Evolutionary conservation across 2,888 invertebrate species (phyloP).

Genomic region (Papilio demoleus): DNA sequence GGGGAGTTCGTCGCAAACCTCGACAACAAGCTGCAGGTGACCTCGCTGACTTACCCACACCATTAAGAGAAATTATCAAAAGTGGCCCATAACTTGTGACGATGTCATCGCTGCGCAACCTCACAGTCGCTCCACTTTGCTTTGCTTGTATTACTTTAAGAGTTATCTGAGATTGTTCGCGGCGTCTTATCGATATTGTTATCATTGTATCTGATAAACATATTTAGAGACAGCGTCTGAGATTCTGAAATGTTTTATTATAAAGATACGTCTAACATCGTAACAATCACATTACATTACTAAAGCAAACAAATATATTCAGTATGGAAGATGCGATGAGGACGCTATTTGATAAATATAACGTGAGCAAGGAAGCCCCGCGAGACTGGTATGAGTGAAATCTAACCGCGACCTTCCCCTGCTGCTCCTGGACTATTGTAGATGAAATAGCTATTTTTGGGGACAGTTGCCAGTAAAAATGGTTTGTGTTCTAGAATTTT

Average conservation of each 20-base stretch:
- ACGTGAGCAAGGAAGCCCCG: background rate
- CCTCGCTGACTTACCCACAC: no score
- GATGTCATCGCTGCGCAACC: background rate
- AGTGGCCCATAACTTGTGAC: background rate
- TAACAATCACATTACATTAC: background rate
- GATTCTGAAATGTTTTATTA: background rate
- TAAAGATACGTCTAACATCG: background rate
- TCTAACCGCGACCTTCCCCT: background rate
- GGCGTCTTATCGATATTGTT: background rate
- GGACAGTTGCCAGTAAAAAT: background rate
- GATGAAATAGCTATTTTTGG: background rate
- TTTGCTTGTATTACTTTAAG: background rate
- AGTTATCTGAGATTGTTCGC: background rate
- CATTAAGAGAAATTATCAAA: no score
- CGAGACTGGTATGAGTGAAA: background rate
- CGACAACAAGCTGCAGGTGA: slow-evolving; percentile 86
- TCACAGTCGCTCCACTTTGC: background rate
- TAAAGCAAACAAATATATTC: background rate
- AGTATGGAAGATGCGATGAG: background rate
- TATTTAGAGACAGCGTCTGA: background rate
- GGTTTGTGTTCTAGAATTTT: slow-evolving; percentile 82
- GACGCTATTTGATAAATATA: background rate
- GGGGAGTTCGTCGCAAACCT: slow-evolving; percentile 89
- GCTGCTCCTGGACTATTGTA: background rate
- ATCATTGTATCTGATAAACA: background rate